Evolutionary conservation across 2,113 vertebrate genomes (phyloP).

Genomic region (Ondatra zibethicus): DNA sequence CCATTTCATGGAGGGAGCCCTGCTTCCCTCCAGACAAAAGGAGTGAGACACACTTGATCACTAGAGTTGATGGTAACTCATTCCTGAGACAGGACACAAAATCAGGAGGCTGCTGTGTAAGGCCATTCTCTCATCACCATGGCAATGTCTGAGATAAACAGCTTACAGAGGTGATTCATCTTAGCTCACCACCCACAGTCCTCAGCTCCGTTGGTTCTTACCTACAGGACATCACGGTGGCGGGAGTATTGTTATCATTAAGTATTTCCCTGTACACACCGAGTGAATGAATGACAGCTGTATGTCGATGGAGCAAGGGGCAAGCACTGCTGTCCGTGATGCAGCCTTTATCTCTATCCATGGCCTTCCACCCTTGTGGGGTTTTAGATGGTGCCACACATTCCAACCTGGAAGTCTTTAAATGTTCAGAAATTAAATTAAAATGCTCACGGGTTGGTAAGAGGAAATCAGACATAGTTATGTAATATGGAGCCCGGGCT

Average conservation of each 20-base stretch:
- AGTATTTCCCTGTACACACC: constrained; percentile 24
- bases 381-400: neutral
- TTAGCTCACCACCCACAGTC: neutral
- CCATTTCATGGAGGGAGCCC: neutral
- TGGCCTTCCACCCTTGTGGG: neutral
- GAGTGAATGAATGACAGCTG: neutral
- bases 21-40: neutral
- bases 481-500: neutral
- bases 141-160: neutral
- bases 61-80: neutral
- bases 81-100: neutral
- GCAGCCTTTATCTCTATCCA: too few species aligned
- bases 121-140: neutral
- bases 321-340: neutral
- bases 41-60: neutral
- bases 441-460: constrained; percentile 19
- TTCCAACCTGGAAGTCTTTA: neutral
- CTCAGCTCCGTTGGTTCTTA: too few species aligned
- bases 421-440: constrained; percentile 23
- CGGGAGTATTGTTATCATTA: neutral
- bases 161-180: neutral
- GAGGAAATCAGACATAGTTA: neutral
- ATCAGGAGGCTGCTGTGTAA: neutral
- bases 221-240: neutral
- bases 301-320: neutral